Base-by-base conservation (phyloP, 2,113 vertebrate species). In the Phoxinus phoxinus region DNA sequence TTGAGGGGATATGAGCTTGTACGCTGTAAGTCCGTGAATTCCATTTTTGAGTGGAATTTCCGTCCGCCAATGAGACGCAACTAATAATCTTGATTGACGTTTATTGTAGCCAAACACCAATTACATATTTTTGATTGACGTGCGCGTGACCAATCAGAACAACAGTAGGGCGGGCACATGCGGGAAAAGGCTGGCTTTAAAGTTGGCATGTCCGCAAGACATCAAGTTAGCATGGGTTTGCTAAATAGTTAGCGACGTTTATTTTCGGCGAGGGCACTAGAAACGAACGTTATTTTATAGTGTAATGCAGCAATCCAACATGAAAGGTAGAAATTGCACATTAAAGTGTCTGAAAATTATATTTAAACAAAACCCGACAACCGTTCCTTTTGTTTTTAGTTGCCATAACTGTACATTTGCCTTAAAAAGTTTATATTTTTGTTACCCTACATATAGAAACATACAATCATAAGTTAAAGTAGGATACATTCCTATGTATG, bases 151-250 rank as follows among this genome's bases (percentile, higher is more conserved):
- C 93, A 94, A 94, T 94, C 21, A 82, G 59, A 72, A 84, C 23
- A 46, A 27, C 85, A 61, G 27, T 63, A 61, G 91, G 94, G 94
- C 91, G 92, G 94, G 90, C 90, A 90, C 89, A 87, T 94, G 93
- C 94, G 94, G 95, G 94, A 95, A 95, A 92, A 92, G 94, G 94
- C 91, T 73, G 93, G 89, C 87, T 90, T 86, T 86, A 85, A 59
- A 83, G 74, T 25, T 84, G 80, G 56, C 80, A 86, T 87, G 79
- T 71, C 84, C 84, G 67, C 30, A 27, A 72, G 51, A 37, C 67
- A 72, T 58, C 48, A 83, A 72, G 67, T 56, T 83, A 72, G 81
- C 81, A 83, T 85, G 25, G 65, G 81, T 87, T 67, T 89, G 88
- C 81, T 83, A 83, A 72, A 83, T 73, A 83, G 67, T 83, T 83